Evolutionary conservation across 2,888 invertebrate species (phyloP), one percentile per base, ranked within the genome.

Genomic region (Caenorhabditis becei): DNA sequence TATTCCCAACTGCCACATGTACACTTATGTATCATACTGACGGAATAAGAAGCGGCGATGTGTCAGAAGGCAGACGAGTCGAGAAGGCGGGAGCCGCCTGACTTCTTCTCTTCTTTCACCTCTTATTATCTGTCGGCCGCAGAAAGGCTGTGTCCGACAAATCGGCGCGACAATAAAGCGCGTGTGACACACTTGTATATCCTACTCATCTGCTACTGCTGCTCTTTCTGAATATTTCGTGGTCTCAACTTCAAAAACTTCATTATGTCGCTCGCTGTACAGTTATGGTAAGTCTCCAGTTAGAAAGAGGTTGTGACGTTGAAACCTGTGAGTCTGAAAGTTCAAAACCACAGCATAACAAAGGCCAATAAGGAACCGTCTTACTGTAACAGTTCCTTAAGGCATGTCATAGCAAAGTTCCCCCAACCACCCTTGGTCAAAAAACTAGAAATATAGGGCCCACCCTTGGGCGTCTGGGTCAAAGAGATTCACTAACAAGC

Each of bases 401-500:
- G 10, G 32, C 32, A 32, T 32, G 32, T 32, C 32, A 32, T 32
- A 10, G 32, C 10, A 32, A 10, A 32, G 32, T 32, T 32, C 32
- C 32, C 32, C 53, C 54, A 53, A 26, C 7, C 37, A 16, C 32
- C 14, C 16, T 1, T 14, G 14, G 8, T 41, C 41, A 41, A 41
- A 41, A 41, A 41, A 41, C 41, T 41, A 11, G 20, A 47, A 47
- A 47, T 47, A 47, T 47, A 47, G 41, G 41, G n/a, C 49, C 26
- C 66, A 44, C 44, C 67, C 58, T 49, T 23, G 49, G 32, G 51
- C 53, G 49, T 51, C 53, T 53, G 65, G 63, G 63, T 69, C 70
- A 71, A 71, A 66, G 69, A 69, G 81, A 81, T 63, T 81, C 66
- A 59, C 81, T 81, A 81, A 81, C 81, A 77, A 81, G 77, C 77